Evolutionary conservation across 2,113 vertebrate species (phyloP).

Genomic region (Semicossyphus pulcher): DNA sequence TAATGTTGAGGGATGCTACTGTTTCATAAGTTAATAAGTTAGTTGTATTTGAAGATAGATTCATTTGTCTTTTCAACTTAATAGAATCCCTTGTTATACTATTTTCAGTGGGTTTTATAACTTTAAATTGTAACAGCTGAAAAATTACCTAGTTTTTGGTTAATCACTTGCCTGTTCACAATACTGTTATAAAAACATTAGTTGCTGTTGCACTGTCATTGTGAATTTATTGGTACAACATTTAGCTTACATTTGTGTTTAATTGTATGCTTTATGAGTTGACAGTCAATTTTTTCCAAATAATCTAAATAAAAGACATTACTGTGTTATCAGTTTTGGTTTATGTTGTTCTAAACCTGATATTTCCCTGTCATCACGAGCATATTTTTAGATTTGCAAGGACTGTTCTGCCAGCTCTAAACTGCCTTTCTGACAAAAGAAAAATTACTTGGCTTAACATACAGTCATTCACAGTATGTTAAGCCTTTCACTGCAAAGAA

Average conservation of each 20-base stretch:
- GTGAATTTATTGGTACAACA: neutral
- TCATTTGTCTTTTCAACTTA: neutral
- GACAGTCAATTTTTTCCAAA: too few relatives aligned
- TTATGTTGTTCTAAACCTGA: neutral
- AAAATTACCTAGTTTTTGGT: neutral
- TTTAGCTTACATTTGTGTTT: neutral
- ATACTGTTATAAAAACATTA: too few relatives aligned
- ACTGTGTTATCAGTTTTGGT: too few relatives aligned
- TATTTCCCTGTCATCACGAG: neutral
- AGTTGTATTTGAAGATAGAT: neutral
- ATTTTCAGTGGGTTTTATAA: neutral
- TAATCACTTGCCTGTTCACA: neutral
- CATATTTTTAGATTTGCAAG: neutral
- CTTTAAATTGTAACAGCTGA: neutral
- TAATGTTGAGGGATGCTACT: neutral
- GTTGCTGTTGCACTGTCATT: too few relatives aligned
- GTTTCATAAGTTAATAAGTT: neutral
- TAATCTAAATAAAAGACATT: too few relatives aligned
- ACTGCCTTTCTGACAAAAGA: neutral
- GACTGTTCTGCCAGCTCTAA: too few relatives aligned
- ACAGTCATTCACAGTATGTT: neutral
- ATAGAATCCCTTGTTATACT: neutral
- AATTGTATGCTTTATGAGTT: neutral
- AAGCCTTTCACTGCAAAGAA: slow-evolving; percentile 24
- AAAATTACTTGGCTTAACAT: neutral